Evolutionary conservation across 1,140 invertebrate species (phyloP), one percentile per base, ranked within the genome.

Genomic region (Ectropis grisescens): DNA sequence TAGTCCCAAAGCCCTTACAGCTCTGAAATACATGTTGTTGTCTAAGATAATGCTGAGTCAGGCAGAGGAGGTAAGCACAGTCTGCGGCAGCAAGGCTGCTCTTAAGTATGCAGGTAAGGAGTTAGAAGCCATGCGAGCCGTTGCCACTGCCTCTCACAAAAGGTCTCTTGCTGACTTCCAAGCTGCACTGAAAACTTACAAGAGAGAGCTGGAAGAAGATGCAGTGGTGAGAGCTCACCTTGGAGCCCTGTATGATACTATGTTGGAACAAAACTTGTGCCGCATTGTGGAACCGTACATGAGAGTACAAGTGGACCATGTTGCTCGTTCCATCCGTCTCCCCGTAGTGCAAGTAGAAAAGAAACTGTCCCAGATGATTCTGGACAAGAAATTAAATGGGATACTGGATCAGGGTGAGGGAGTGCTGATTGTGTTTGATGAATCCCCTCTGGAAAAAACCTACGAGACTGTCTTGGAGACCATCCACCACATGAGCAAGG

Each of bases 341-440:
- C 90, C 93, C 6, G 89, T 94, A 82, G 86, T 92, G 30, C 90
- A 92, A 84, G 97, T 99, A 27, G 98, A 99, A 75, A 97, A 98
- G 82, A 99, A 99, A 83, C 82, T 99, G 10, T 98, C 97, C 13
- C 98, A 99, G 81, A 99, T 99, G 98, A 99, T 99, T 69, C 84
- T 99, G 59, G 98, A 99, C 79, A 96, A 97, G 51, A 99, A 99
- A 79, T 90, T 99, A 47, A 88, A 91, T 84, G 96, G 97, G 11
- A 98, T 98, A 52, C 85, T 99, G 29, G 97, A 99, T 85, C 98
- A 99, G 85, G 97, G 96, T 31, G 94, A 96, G 82, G 97, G 88
- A 45, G 95, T 99, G 8, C 84, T 99, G 14, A 96, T 99, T 51
- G 94, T 99, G 6, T 99, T 98, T 82, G 97, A 99, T 78, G 94